phyloP scores from a whole-genome alignment of 2,888 invertebrate genomes.

The Apotomis betuletana region DNA sequence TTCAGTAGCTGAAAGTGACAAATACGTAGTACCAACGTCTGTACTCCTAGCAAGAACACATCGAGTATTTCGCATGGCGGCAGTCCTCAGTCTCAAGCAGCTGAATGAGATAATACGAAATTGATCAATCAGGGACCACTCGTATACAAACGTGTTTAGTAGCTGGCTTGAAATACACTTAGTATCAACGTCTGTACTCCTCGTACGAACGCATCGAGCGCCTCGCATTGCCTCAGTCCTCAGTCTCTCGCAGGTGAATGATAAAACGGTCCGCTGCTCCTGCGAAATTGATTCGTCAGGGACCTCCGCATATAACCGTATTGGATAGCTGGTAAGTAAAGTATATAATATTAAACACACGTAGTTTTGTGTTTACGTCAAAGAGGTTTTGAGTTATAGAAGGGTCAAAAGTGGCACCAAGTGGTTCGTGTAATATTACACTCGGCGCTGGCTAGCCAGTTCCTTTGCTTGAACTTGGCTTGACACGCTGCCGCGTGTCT shows the following conservation, averaged over 20 bases:
- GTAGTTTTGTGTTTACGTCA: too few relatives aligned
- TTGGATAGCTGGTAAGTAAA: neutral
- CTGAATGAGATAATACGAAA: conserved; percentile 45
- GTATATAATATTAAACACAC: too few relatives aligned
- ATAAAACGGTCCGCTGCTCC: conserved; percentile 44
- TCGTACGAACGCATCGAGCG: neutral
- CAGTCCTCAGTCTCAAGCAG: conserved; percentile 30
- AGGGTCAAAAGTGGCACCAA: too few relatives aligned
- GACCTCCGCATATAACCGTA: conserved; percentile 18
- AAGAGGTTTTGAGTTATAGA: too few relatives aligned
- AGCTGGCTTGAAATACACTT: too few relatives aligned
- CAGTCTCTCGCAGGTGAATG: conserved; percentile 39
- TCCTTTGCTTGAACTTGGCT: too few relatives aligned
- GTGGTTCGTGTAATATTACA: too few relatives aligned
- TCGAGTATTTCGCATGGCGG: neutral
- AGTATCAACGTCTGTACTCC: too few relatives aligned
- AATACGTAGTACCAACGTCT: neutral
- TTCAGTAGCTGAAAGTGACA: neutral
- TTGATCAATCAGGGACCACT: conserved; percentile 44
- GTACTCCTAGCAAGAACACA: neutral
- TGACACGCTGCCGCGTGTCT: too few relatives aligned
- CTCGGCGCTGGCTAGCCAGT: too few relatives aligned
- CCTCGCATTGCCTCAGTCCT: conserved; percentile 22
- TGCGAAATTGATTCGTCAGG: conserved; percentile 45
- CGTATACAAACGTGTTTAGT: neutral